These are phyloP conservation scores for Spongilla lacustris DNA, from an alignment of 37 sponge, comb jelly and placozoan genomes.

Conservation along the genomic window DNA sequence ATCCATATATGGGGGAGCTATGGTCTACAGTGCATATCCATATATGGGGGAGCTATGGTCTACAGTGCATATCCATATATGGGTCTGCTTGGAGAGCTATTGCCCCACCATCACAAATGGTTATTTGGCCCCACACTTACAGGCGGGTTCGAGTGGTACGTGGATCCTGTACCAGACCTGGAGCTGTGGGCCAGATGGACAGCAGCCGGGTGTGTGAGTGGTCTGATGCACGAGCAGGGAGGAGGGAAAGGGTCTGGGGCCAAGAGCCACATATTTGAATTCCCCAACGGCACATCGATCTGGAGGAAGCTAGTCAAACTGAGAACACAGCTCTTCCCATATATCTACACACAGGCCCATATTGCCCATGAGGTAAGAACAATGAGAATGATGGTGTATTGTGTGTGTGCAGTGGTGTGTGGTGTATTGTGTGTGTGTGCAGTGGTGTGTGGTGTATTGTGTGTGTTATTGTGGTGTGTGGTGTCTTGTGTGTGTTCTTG, in stretches of 20 bases:
- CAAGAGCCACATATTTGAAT: conserved; percentile 70
- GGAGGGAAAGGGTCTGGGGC: conserved; percentile 55
- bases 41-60: not conserved
- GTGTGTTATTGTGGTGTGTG: too few relatives aligned
- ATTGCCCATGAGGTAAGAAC: conserved; percentile 55
- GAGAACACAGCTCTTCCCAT: conserved; percentile 64
- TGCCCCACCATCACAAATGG: not conserved
- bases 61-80: not conserved
- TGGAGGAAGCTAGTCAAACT: conserved; percentile 70
- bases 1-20: too few relatives aligned
- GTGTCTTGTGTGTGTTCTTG: too few relatives aligned
- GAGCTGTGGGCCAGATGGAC: conserved; percentile 72
- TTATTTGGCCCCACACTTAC: not conserved
- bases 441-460: too few relatives aligned
- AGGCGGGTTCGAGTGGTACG: conserved; percentile 78
- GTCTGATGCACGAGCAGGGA: conserved; percentile 72
- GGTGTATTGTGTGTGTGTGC: too few relatives aligned
- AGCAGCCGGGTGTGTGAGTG: conserved; percentile 64
- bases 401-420: not conserved
- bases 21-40: too few relatives aligned
- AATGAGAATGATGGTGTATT: too few relatives aligned
- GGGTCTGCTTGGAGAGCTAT: not conserved
- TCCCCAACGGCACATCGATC: conserved; percentile 51
- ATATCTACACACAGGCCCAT: conserved; percentile 73
- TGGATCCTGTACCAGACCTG: conserved; percentile 43